phyloP scores from a whole-genome alignment of 1,140 invertebrate species.

The Zelostemma sp. region DNA sequence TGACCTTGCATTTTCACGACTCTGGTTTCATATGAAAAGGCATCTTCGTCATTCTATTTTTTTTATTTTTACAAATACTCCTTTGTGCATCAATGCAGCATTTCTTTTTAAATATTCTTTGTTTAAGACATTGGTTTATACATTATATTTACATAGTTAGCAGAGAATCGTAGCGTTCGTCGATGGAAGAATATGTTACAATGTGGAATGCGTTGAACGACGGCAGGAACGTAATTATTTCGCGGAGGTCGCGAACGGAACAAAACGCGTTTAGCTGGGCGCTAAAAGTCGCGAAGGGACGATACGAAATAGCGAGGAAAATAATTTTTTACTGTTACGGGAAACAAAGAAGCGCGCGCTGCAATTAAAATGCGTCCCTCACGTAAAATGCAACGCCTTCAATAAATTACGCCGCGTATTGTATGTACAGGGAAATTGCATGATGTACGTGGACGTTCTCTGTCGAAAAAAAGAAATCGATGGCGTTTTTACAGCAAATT shows the following conservation, averaged over 20 bases:
- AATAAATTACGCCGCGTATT: neutral
- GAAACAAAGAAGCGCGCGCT: constrained; percentile 16
- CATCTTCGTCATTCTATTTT: constrained; percentile 7
- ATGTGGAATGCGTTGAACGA: neutral
- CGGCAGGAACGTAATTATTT: neutral
- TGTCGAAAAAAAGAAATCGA: too few relatives aligned
- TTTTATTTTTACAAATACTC: constrained; percentile 20
- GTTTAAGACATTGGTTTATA: constrained; percentile 18
- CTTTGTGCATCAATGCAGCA: constrained; percentile 17
- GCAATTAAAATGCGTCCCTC: constrained; percentile 8
- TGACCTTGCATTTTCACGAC: neutral
- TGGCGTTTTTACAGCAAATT: too few relatives aligned
- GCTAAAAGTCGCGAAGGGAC: constrained; percentile 10
- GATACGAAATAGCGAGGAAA: too few relatives aligned
- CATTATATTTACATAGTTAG: constrained; percentile 13
- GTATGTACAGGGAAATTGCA: too few relatives aligned
- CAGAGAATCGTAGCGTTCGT: constrained; percentile 4
- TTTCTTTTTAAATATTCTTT: constrained; percentile 21
- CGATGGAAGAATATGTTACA: constrained; percentile 15
- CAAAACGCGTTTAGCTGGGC: constrained; percentile 7
- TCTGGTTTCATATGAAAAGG: constrained; percentile 12
- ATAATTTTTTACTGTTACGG: neutral
- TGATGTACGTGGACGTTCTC: too few relatives aligned
- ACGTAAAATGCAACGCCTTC: neutral
- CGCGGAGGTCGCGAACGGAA: neutral